A percentile compares a stretch with the other conserved stretches of the same genome.
Evolutionary conservation across 35 echinoderm and acorn worm genomes (phyloP).

Genomic region (Lytechinus pictus): DNA sequence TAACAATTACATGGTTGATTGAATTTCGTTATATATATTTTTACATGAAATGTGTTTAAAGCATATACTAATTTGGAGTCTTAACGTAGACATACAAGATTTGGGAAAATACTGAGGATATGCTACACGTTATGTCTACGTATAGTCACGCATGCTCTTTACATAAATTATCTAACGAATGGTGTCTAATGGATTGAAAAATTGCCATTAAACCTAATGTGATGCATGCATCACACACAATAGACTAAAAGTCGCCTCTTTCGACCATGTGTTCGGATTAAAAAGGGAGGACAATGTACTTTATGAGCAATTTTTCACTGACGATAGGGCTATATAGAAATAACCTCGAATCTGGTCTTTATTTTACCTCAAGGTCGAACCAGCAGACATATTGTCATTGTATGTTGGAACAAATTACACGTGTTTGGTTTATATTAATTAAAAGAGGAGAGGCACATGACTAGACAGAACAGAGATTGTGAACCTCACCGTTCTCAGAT

Average conservation of each 20-base stretch:
- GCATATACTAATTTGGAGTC: no score
- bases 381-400: background rate
- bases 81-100: no score
- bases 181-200: background rate
- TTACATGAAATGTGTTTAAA: no score
- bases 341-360: background rate
- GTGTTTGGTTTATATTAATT: background rate
- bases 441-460: background rate
- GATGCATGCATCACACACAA: background rate
- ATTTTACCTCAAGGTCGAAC: background rate
- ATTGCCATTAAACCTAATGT: background rate
- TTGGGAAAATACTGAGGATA: no score
- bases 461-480: background rate
- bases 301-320: background rate
- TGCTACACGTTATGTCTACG: no score
- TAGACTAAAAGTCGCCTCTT: background rate
- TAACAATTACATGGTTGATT: no score
- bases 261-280: background rate
- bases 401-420: background rate
- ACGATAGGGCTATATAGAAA: background rate
- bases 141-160: background rate
- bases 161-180: background rate
- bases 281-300: background rate
- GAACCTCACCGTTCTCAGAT: no score
- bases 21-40: no score